Conservation (phyloP, 2,888 invertebrate species). For the Lepidonotus clava region DNA sequence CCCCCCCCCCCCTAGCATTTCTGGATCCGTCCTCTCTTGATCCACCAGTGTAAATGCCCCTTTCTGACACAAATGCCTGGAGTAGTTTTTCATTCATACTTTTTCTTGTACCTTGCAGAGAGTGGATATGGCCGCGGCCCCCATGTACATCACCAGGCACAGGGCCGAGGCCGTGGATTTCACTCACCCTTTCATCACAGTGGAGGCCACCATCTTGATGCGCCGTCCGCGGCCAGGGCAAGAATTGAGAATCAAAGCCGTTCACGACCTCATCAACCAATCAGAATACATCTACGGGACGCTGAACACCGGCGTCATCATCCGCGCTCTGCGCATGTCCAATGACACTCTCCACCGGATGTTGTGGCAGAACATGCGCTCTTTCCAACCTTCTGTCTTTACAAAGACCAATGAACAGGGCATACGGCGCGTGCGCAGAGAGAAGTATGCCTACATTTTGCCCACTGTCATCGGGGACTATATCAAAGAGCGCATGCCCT, state of each 20-base stretch:
- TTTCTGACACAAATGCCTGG: too few species aligned
- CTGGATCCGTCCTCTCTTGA: too few species aligned
- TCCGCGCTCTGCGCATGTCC: slow-evolving; percentile 57
- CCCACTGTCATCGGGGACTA: slow-evolving; percentile 64
- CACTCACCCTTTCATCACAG: slow-evolving; percentile 54
- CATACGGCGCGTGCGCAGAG: slow-evolving; percentile 59
- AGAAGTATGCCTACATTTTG: slow-evolving; percentile 62
- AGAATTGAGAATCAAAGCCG: slow-evolving; percentile 30
- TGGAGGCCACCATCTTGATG: slow-evolving; percentile 56
- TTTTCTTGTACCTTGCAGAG: slow-evolving; percentile 5
- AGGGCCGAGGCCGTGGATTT: slow-evolving; percentile 56
- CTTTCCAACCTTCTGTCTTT: slow-evolving; percentile 55
- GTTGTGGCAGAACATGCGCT: slow-evolving; percentile 60
- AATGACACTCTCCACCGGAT: slow-evolving; percentile 57
- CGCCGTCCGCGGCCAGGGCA: slow-evolving; percentile 24
- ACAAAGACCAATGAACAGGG: slow-evolving; percentile 63
- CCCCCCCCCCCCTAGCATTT: too few species aligned
- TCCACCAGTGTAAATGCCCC: too few species aligned
- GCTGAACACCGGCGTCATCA: slow-evolving; percentile 62
- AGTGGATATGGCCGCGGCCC: slow-evolving; percentile 57
- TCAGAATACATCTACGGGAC: slow-evolving; percentile 59
- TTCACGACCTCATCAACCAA: slow-evolving; percentile 53
- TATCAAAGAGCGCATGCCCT: slow-evolving; percentile 61
- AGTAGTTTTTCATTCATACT: neutral
- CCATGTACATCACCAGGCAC: slow-evolving; percentile 56